phyloP scores from a whole-genome alignment of 2,113 vertebrate species.

The Odontophorus gujanensis region DNA sequence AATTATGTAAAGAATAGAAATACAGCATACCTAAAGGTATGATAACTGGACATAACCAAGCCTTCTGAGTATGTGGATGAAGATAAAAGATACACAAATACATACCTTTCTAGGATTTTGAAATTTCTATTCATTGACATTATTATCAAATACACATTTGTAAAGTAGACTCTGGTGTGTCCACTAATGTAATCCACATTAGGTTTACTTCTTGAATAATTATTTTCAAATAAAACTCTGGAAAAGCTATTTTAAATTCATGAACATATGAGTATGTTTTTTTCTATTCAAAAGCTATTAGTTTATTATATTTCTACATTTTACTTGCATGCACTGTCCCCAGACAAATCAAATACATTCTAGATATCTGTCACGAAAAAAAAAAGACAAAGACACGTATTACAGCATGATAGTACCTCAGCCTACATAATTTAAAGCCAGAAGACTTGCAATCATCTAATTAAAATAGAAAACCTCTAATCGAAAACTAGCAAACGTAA shows the following conservation, averaged over 20 bases:
- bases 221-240: not conserved
- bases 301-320: not conserved
- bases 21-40: not conserved
- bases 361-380: slow-evolving; percentile 33
- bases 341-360: slow-evolving; percentile 29
- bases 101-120: not conserved
- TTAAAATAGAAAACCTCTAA: slow-evolving; percentile 73
- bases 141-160: not conserved
- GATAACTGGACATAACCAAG: not conserved
- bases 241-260: not conserved
- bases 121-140: not conserved
- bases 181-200: not conserved
- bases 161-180: not conserved
- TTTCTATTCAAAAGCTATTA: not conserved
- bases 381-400: slow-evolving; percentile 2
- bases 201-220: not conserved
- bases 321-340: not conserved
- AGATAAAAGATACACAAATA: not conserved
- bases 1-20: not conserved
- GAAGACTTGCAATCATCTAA: slow-evolving; percentile 64
- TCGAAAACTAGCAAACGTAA: slow-evolving; percentile 64
- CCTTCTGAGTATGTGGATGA: not conserved
- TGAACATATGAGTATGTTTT: not conserved
- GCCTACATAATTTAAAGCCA: slow-evolving; percentile 37
- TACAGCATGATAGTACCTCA: slow-evolving; percentile 30